A percentile compares a stretch with the other conserved stretches of the same genome.
Conservation (phyloP, 1,140 invertebrate genomes). For the Sesamia nonagrioides region DNA sequence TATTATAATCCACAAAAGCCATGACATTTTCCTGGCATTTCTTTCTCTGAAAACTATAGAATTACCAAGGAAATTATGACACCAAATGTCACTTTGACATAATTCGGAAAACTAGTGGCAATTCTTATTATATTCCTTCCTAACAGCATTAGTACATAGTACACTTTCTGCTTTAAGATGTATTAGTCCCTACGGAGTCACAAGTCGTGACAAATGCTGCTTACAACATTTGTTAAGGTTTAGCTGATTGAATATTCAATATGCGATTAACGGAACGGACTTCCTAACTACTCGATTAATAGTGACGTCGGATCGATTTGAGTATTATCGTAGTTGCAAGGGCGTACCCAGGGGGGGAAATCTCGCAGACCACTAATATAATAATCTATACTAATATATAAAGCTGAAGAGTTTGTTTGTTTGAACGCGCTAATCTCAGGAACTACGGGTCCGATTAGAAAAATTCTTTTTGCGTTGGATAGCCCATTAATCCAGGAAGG, state of each 20-base stretch:
- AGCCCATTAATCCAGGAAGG: no score
- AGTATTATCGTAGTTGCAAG: not conserved
- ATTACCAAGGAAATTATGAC: not conserved
- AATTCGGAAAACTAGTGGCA: no score
- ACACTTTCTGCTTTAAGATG: not conserved
- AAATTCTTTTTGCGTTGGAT: no score
- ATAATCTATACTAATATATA: no score
- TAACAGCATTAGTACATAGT: not conserved
- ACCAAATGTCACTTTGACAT: no score
- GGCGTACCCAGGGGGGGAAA: no score
- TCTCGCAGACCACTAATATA: no score
- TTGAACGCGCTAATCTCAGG: no score
- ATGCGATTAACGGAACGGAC: constrained; percentile 29
- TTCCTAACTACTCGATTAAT: constrained; percentile 33
- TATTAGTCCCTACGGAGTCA: not conserved
- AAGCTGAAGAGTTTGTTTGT: no score
- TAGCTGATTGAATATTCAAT: constrained; percentile 24
- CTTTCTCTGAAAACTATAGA: not conserved
- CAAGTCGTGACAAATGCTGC: constrained; percentile 16
- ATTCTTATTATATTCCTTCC: no score
- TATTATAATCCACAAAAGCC: not conserved
- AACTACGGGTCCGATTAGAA: no score
- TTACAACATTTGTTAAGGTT: constrained; percentile 16
- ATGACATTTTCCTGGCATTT: not conserved
- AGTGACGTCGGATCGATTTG: not conserved